A percentile compares a stretch with the other conserved stretches of the same genome.
Conservation (phyloP, 2,888 invertebrate genomes). For the Drosophila prolongata region DNA sequence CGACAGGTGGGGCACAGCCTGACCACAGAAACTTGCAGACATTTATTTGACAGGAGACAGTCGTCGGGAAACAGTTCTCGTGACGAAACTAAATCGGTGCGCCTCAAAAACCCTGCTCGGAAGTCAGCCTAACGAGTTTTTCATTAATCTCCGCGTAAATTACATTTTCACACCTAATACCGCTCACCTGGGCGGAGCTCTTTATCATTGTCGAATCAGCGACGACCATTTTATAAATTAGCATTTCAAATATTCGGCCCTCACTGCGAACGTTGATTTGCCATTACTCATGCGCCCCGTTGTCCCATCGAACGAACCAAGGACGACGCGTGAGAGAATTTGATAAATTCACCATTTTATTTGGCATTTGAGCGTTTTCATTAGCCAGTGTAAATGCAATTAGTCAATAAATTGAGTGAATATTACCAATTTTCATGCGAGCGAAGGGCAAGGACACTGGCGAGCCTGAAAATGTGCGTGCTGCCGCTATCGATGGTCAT, state of each 20-base stretch:
- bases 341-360: conserved; percentile 75
- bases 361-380: conserved; percentile 64
- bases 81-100: conserved; percentile 4
- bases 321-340: conserved; percentile 42
- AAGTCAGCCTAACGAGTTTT: conserved; percentile 26
- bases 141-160: conserved; percentile 38
- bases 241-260: conserved; percentile 43
- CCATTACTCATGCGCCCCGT: conserved; percentile 43
- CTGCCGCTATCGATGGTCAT: conserved; percentile 61
- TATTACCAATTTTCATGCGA: conserved; percentile 71
- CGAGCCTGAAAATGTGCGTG: conserved; percentile 41
- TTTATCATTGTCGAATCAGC: conserved; percentile 37
- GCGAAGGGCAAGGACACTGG: conserved; percentile 44
- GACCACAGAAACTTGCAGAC: conserved; percentile 39
- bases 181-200: neutral
- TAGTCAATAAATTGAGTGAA: conserved; percentile 76
- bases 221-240: conserved; percentile 44
- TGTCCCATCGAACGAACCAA: neutral
- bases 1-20: conserved; percentile 9
- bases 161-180: conserved; percentile 39
- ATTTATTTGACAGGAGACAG: conserved; percentile 42
- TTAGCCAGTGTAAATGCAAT: conserved; percentile 72
- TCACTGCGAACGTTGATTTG: conserved; percentile 58
- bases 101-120: neutral
- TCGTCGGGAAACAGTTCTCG: neutral